Percentiles rank a stretch among this genome's conserved stretches.
phyloP scores from a whole-genome alignment of 2,113 vertebrate species.

The sheep (Ovis aries) region DNA sequence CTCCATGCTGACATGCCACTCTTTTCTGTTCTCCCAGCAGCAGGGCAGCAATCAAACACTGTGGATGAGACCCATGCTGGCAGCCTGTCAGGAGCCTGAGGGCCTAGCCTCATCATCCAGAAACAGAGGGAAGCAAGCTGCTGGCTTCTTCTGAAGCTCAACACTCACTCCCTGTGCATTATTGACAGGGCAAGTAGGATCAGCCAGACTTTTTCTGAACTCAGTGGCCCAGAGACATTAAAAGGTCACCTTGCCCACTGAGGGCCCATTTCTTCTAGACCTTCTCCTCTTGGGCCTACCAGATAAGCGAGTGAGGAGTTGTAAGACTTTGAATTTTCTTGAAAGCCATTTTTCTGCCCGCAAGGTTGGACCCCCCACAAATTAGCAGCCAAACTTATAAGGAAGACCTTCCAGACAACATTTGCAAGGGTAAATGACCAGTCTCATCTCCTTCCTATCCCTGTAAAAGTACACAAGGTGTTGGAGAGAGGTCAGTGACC shows the following conservation, averaged over 20 bases:
- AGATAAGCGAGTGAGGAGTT: neutral
- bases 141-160: neutral
- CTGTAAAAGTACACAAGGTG: neutral
- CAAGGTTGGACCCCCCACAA: too few species aligned
- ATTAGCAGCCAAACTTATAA: neutral
- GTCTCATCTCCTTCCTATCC: neutral
- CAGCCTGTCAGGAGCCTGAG: neutral
- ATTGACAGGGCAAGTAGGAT: neutral
- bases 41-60: neutral
- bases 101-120: neutral
- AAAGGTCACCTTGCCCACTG: neutral
- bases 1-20: neutral
- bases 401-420: neutral
- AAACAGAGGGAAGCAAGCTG: neutral
- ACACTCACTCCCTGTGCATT: accelerated
- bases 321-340: neutral
- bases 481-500: neutral
- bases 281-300: neutral
- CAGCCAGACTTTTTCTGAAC: neutral
- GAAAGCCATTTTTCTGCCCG: neutral
- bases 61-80: neutral
- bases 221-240: neutral
- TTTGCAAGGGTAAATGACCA: neutral
- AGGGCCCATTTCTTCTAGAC: neutral
- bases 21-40: neutral